A percentile compares a stretch with the other conserved stretches of the same genome.
These are phyloP conservation scores for Chironomus striatipennis DNA, from an alignment of 1,140 invertebrate species.

Conservation along the genomic window DNA sequence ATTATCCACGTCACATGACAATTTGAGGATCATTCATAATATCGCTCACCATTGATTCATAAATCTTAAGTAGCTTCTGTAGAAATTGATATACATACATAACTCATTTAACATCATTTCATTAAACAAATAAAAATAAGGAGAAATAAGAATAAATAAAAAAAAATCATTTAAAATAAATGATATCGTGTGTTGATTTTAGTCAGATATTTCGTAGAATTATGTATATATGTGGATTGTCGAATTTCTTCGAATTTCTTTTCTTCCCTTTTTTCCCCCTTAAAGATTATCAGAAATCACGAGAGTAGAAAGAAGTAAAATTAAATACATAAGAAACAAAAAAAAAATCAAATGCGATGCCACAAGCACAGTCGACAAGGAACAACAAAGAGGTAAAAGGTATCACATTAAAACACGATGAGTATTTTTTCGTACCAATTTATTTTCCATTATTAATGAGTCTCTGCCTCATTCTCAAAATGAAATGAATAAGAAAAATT, in stretches of 20 bases:
- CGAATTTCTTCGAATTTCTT: slow-evolving; percentile 5
- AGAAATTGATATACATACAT: too few species aligned
- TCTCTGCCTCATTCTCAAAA: not conserved
- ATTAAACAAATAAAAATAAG: not conserved
- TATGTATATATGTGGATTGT: slow-evolving; percentile 7
- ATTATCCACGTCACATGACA: too few species aligned
- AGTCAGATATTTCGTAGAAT: slow-evolving; percentile 1
- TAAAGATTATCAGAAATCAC: slow-evolving; percentile 13
- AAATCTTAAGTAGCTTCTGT: too few species aligned
- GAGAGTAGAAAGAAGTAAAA: not conserved
- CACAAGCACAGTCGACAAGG: not conserved
- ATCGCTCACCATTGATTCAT: too few species aligned
- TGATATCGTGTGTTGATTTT: slow-evolving; percentile 1
- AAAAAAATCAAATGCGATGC: slow-evolving; percentile 8
- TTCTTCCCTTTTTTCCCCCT: not conserved
- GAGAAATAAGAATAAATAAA: too few species aligned
- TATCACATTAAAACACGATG: slow-evolving; percentile 13
- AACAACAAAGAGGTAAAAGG: not conserved
- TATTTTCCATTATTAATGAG: slow-evolving; percentile 14
- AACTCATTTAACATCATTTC: not conserved
- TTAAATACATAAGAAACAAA: not conserved
- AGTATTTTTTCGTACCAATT: slow-evolving; percentile 14
- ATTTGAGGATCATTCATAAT: too few species aligned
- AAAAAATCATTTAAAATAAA: not conserved
- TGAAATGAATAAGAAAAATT: not conserved